Evolutionary conservation across 2,888 invertebrate genomes (phyloP), one percentile per base, ranked within the genome.

Genomic region (Mimumesa dahlbomi): DNA sequence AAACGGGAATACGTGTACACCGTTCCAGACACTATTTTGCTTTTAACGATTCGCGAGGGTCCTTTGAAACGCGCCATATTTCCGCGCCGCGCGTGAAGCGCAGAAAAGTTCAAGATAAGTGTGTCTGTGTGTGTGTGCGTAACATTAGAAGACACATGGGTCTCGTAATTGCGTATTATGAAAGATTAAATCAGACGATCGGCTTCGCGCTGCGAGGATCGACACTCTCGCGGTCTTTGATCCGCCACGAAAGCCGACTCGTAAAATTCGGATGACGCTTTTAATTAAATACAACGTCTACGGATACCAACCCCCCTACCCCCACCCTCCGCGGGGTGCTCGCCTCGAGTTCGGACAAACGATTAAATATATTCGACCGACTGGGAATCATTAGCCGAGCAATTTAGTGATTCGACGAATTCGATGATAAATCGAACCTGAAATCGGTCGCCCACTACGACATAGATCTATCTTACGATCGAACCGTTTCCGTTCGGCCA

Each of bases 371-470:
- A 73, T 46, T 68, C 52, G 49, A 21, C 16, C 16, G 34, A 54
- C 58, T 25, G 46, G 42, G 16, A 58, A 46, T 58, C 36, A 50
- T 67, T 62, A 65, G 25, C 25, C 21, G 38, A 45, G n/a, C 29
- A 31, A 74, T 57, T 64, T 29, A 22, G 25, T 9, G 50, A 59
- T 52, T 49, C 56, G 14, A 48, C 42, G 46, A 66, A 61, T 58
- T 31, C 18, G 45, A 46, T 79, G 79, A 83, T 80, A 56, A 71
- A 83, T 83, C 63, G 73, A 58, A 71, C 46, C 7, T 16, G 14
- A 19, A 64, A 74, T 72, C 64, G 64, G 65, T 63, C 40, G 36
- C 4, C 34, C 40, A 1, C 16, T 3, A 4, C 13, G 34, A 18
- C n/a, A 9, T 53, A 56, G 38, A 56, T 64, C 21, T 40, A 36